phyloP scores from a whole-genome alignment of 2,797 vertebrate genomes.

The Liparis tanakae region DNA sequence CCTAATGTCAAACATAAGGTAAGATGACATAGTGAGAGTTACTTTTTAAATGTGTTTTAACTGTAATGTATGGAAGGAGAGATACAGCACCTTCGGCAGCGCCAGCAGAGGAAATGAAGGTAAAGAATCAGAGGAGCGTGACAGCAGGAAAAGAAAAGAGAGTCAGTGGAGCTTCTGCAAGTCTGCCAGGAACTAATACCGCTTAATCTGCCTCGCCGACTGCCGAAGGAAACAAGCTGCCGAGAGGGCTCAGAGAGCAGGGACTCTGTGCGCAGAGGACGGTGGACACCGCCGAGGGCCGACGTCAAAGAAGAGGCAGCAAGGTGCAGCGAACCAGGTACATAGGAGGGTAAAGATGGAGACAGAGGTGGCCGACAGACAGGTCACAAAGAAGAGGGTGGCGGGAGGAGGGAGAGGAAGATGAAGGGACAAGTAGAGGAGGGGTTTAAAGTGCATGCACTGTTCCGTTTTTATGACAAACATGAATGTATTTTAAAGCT shows the following conservation, averaged over 20 bases:
- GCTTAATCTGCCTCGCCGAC: conserved; percentile 44
- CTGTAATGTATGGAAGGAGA: neutral
- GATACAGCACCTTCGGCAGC: neutral
- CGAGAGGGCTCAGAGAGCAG: conserved; percentile 33
- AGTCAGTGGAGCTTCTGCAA: conserved; percentile 12
- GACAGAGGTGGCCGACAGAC: neutral
- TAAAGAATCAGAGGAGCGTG: neutral
- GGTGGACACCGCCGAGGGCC: conserved; percentile 2
- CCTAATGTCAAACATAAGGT: neutral
- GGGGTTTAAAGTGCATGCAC: neutral
- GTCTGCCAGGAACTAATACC: conserved; percentile 42
- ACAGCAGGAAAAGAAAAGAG: neutral
- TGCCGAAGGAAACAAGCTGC: conserved; percentile 35
- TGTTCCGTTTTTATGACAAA: neutral
- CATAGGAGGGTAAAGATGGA: neutral
- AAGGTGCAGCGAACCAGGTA: neutral
- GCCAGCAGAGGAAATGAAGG: neutral
- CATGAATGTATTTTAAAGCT: neutral
- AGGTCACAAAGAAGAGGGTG: neutral
- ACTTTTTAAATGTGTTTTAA: neutral
- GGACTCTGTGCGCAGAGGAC: neutral
- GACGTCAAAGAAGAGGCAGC: conserved; percentile 15
- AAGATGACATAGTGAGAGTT: neutral
- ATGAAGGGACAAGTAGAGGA: neutral
- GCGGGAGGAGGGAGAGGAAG: neutral